Percentiles rank a stretch among this genome's conserved stretches.
phyloP scores from a whole-genome alignment of 2,797 vertebrate species.

The Passerculus sandwichensis region DNA sequence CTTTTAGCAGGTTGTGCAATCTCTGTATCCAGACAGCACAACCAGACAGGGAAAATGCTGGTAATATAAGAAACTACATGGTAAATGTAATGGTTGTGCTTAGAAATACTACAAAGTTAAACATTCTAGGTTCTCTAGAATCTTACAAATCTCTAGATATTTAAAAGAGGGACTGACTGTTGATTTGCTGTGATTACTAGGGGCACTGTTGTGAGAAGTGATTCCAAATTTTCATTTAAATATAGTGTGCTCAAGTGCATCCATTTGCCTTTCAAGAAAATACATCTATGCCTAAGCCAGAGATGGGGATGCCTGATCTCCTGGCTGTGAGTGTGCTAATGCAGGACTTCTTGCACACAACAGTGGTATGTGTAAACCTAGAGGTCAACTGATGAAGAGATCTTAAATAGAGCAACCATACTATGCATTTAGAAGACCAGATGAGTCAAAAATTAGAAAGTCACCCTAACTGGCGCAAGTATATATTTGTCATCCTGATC shows the following conservation, averaged over 20 bases:
- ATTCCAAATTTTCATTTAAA: background rate
- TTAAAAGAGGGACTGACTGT: background rate
- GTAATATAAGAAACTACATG: background rate
- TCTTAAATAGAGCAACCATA: background rate
- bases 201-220: background rate
- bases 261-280: background rate
- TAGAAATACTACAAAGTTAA: background rate
- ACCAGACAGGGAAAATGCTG: background rate
- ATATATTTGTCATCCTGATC: background rate
- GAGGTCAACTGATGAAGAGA: background rate
- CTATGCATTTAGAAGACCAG: background rate
- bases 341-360: background rate
- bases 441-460: background rate
- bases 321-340: background rate
- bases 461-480: background rate
- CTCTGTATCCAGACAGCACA: background rate
- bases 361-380: background rate
- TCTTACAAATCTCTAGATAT: background rate
- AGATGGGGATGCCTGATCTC: background rate
- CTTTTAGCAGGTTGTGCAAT: background rate
- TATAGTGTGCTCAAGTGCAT: background rate
- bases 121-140: background rate
- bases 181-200: background rate
- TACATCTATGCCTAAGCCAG: background rate
- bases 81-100: background rate